These are phyloP conservation scores for Acromyrmex echinatior DNA, from an alignment of 1,140 invertebrate species.

Conservation along the genomic window DNA sequence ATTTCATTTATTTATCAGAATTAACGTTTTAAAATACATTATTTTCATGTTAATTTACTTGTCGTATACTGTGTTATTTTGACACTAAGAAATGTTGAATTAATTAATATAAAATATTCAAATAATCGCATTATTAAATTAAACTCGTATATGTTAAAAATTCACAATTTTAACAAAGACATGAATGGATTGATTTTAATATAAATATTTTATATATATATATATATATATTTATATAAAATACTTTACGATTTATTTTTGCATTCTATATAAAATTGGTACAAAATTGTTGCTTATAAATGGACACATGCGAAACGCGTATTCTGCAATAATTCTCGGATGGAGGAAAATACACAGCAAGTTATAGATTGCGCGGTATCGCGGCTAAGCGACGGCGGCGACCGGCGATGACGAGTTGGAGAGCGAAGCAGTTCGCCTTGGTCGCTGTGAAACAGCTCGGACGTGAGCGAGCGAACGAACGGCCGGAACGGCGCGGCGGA, in stretches of 20 bases:
- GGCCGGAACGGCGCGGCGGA: neutral
- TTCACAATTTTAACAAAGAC: too few relatives aligned
- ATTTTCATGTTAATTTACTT: too few relatives aligned
- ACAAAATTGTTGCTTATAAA: neutral
- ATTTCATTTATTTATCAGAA: too few relatives aligned
- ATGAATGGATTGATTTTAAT: too few relatives aligned
- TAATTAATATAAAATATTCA: too few relatives aligned
- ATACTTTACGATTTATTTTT: neutral
- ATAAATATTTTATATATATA: too few relatives aligned
- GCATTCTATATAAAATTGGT: neutral
- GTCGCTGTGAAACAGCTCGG: slow-evolving; percentile 25
- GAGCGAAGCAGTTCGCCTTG: slow-evolving; percentile 73
- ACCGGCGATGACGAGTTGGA: slow-evolving; percentile 65
- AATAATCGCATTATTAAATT: too few relatives aligned
- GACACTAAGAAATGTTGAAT: too few relatives aligned
- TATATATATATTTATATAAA: too few relatives aligned
- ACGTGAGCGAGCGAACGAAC: neutral
- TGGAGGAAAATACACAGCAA: slow-evolving; percentile 18
- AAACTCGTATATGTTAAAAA: too few relatives aligned
- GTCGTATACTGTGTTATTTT: too few relatives aligned
- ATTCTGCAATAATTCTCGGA: slow-evolving; percentile 24
- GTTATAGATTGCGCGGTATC: slow-evolving; percentile 38
- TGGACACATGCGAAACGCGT: neutral
- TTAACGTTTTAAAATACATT: too few relatives aligned
- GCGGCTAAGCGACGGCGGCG: slow-evolving; percentile 5